Evolutionary conservation across 2,888 invertebrate genomes (phyloP), one percentile per base, ranked within the genome.

Genomic region (Teleogryllus oceanicus): DNA sequence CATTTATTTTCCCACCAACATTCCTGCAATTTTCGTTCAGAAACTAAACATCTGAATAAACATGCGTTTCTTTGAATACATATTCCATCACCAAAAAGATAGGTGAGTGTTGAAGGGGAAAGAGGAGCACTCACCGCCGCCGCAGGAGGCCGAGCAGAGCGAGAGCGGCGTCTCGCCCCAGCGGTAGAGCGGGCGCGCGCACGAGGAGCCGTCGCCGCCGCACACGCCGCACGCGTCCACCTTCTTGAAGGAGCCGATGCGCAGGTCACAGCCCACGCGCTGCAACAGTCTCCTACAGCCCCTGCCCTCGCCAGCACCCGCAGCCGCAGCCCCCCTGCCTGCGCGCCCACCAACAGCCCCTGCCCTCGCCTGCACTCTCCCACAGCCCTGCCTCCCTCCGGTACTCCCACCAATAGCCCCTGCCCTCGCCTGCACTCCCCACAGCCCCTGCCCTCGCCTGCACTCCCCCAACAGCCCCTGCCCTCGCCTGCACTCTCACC

Each of bases 131-230:
- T 90, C 89, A 97, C 97, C 97, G 89, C 96, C 96, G 80, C 98
- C 98, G 87, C 98, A 98, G 79, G 96, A 94, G 82, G 93, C 94
- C 11, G 97, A 96, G 86, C 98, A 98, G 81, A 94, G 90, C 2
- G 96, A 95, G 84, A 94, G 92, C 83, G 94, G 92, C 80, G 94
- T 92, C 83, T 95, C 91, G 84, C 94, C 92, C 98, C 98, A 98
- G 85, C 93, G 93, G 89, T 95, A 96, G 83, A 94, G 90, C 74
- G 94, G 94, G 84, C 94, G 91, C 10, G 92, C 92, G 87, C 97
- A 97, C 78, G 94, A 93, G 51, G 86, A 85, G 13, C 89, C 89
- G 82, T 89, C 87, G 2, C 90, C 87, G 11, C 87, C 87, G 83
- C 90, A 91, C 49, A 89, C 87, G 1, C 90, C 90, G 83, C 90